phyloP scores from a whole-genome alignment of 2,888 invertebrate genomes.

The Volucella bombylans region DNA sequence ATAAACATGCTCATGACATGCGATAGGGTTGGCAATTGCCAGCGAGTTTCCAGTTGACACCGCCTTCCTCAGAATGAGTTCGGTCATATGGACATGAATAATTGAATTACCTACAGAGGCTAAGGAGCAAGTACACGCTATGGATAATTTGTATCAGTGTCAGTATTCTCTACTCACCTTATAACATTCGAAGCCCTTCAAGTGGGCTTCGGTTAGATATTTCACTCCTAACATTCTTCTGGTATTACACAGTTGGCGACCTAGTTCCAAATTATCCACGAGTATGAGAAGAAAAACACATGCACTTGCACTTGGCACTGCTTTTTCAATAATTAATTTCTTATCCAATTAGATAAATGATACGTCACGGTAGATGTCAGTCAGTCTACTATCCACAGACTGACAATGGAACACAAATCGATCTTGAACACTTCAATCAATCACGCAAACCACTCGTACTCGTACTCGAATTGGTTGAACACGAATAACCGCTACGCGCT shows the following conservation, averaged over 20 bases:
- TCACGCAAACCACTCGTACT: background rate
- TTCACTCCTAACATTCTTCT: constrained; percentile 80
- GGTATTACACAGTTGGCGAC: constrained; percentile 31
- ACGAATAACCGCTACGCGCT: constrained; percentile 7
- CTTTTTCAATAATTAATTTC: constrained; percentile 9
- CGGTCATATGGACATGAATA: constrained; percentile 14
- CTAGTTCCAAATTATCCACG: constrained; percentile 41
- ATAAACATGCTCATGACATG: constrained; percentile 26
- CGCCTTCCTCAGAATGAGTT: background rate
- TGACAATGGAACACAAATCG: background rate
- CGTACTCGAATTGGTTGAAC: background rate
- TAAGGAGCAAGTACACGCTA: background rate
- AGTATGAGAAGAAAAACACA: constrained; percentile 48
- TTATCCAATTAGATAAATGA: constrained; percentile 12
- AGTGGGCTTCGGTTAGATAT: constrained; percentile 81
- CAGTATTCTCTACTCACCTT: constrained; percentile 79
- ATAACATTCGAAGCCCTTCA: constrained; percentile 82
- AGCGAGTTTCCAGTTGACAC: background rate
- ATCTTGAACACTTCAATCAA: background rate
- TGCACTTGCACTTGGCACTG: constrained; percentile 64
- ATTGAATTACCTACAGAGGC: constrained; percentile 21
- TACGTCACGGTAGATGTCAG: constrained; percentile 16
- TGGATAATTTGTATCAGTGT: background rate
- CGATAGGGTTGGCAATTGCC: background rate
- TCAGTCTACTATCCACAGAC: constrained; percentile 23